phyloP scores from a whole-genome alignment of 1,140 invertebrate genomes.

The Steinernema feltiae region DNA sequence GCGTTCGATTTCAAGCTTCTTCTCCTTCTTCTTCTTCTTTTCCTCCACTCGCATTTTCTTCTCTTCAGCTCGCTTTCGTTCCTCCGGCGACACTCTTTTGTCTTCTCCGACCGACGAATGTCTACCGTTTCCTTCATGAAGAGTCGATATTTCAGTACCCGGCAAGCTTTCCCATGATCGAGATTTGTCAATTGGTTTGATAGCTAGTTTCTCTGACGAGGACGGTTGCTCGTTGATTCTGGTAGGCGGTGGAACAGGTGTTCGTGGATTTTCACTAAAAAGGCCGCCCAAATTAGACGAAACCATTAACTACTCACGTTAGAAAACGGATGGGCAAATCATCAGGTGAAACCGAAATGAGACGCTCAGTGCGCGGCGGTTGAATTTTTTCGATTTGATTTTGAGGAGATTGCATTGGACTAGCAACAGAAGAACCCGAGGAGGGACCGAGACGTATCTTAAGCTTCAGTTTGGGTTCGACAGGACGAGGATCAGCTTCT shows the following conservation, averaged over 20 bases:
- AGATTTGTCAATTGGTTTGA: background rate
- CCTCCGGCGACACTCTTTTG: background rate
- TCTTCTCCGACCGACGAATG: background rate
- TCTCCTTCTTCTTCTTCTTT: conserved; percentile 6
- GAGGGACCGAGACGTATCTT: background rate
- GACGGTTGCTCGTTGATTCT: background rate
- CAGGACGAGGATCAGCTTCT: background rate
- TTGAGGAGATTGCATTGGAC: background rate
- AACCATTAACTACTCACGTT: background rate
- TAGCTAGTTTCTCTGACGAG: background rate
- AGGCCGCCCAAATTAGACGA: no score
- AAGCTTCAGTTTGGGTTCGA: background rate
- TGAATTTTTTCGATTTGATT: background rate
- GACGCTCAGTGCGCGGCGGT: background rate
- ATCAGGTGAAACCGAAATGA: background rate
- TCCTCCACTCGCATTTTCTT: background rate
- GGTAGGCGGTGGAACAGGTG: background rate
- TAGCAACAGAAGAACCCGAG: background rate
- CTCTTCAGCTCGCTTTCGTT: background rate
- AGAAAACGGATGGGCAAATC: background rate
- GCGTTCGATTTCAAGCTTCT: background rate
- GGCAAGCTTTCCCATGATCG: background rate
- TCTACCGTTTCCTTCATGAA: background rate
- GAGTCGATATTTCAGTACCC: background rate
- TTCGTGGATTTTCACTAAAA: background rate